Evolutionary conservation across 2,888 invertebrate species (phyloP).

Genomic region (Tetramorium bicarinatum): DNA sequence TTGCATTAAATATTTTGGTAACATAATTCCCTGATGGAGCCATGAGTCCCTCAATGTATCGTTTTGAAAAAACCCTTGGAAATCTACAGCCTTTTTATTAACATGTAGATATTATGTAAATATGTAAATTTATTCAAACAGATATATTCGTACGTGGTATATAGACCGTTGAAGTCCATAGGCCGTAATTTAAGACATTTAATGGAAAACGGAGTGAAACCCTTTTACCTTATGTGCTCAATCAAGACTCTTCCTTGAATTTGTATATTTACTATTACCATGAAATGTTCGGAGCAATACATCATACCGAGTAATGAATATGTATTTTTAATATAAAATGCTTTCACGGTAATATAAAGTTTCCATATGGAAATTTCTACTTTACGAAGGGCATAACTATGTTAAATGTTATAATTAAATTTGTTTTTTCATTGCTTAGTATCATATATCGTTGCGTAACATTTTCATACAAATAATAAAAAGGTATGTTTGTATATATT

Average conservation of each 20-base stretch:
- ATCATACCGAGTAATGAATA: neutral
- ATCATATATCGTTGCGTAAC: neutral
- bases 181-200: slow-evolving; percentile 3
- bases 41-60: neutral
- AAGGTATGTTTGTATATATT: neutral
- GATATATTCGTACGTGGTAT: neutral
- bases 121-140: slow-evolving; percentile 29
- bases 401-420: neutral
- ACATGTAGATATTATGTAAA: slow-evolving; percentile 9
- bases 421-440: slow-evolving; percentile 6
- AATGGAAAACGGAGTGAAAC: slow-evolving; percentile 6
- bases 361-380: slow-evolving; percentile 5
- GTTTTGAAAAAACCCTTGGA: neutral
- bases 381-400: neutral
- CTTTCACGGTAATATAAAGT: neutral
- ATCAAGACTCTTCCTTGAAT: neutral
- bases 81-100: slow-evolving; percentile 19
- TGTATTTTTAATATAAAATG: neutral
- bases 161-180: neutral
- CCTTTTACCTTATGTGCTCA: neutral
- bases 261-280: neutral
- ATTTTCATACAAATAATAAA: neutral
- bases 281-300: neutral
- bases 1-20: slow-evolving; percentile 7
- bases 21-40: neutral